Evolutionary conservation across 2,113 vertebrate genomes (phyloP).

Genomic region (Cebus imitator): DNA sequence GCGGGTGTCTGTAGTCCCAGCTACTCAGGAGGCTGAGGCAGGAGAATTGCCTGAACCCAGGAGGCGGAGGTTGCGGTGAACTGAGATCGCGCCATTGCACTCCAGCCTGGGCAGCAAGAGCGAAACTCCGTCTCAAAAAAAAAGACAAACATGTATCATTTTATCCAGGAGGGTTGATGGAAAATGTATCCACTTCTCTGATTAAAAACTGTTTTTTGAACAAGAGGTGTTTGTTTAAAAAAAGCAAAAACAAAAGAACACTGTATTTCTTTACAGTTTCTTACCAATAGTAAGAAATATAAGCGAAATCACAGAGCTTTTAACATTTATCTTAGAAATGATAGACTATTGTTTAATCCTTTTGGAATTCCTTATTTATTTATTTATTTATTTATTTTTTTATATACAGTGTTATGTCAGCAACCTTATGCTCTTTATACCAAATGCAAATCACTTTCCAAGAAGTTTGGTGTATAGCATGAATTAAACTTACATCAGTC

Average conservation of each 20-base stretch:
- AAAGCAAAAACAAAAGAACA: neutral
- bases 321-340: constrained; percentile 1
- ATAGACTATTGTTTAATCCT: neutral
- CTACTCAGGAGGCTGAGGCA: too few relatives aligned
- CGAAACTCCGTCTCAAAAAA: too few relatives aligned
- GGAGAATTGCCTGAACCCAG: too few relatives aligned
- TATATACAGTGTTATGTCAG: neutral
- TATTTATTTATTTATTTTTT: too few relatives aligned
- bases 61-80: too few relatives aligned
- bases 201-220: neutral
- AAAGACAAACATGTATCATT: neutral
- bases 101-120: too few relatives aligned
- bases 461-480: neutral
- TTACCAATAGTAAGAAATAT: neutral
- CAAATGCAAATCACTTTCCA: neutral
- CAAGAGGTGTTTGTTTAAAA: neutral
- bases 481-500: neutral
- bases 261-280: neutral
- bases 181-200: neutral
- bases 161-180: neutral
- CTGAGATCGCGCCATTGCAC: too few relatives aligned
- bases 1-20: too few relatives aligned
- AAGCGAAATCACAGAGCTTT: neutral
- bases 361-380: neutral
- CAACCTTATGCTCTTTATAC: neutral